These are phyloP conservation scores for Acrocephalus scirpaceus DNA, from an alignment of 2,797 vertebrate species.

Conservation along the genomic window DNA sequence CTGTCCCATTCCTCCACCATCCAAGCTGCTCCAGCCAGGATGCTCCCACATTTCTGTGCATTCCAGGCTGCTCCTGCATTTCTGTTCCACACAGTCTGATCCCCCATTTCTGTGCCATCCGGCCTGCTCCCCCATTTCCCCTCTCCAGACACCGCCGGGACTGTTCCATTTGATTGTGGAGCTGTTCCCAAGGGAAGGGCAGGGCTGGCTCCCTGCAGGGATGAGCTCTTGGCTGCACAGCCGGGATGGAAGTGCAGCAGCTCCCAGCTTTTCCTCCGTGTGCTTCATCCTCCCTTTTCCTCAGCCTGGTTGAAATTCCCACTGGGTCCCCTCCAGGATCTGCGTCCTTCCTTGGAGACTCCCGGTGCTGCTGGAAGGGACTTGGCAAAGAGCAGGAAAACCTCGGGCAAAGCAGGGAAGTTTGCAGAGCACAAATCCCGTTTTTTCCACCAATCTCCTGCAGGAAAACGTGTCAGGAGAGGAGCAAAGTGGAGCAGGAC, in stretches of 20 bases:
- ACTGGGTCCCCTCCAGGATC: not conserved
- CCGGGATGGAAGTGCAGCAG: not conserved
- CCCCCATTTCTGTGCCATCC: not conserved
- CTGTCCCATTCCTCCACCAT: not conserved
- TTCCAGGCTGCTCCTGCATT: not conserved
- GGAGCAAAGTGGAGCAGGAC: not conserved
- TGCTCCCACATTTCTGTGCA: not conserved
- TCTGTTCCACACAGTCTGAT: not conserved
- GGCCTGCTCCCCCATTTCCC: not conserved
- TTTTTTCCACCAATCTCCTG: not conserved
- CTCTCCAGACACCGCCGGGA: not conserved
- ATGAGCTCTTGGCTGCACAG: not conserved
- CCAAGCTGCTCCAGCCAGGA: not conserved
- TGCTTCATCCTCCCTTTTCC: not conserved
- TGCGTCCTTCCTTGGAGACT: not conserved
- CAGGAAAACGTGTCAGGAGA: not conserved
- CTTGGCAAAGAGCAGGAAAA: not conserved
- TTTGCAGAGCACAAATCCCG: not conserved
- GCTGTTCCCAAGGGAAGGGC: not conserved
- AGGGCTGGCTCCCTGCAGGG: not conserved
- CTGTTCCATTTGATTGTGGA: accelerated
- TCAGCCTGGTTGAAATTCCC: not conserved
- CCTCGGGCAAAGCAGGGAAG: not conserved
- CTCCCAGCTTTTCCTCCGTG: not conserved
- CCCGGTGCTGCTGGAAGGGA: not conserved